These are phyloP conservation scores for Pangasius krempfi DNA, from an alignment of 2,797 vertebrate species.

Conservation along the genomic window DNA sequence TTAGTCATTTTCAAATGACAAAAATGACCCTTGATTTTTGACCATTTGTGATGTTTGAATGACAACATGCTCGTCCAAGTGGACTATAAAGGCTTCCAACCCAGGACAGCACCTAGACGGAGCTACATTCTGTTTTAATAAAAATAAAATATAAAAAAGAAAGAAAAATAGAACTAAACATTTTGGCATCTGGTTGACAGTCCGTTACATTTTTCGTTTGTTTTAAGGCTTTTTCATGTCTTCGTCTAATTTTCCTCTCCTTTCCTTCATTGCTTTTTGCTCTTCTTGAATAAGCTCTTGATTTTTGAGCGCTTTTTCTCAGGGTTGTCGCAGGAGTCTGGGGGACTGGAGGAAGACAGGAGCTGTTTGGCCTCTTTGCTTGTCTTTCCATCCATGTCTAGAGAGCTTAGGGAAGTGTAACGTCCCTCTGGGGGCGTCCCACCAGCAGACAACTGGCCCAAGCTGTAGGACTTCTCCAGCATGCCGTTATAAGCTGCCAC, in stretches of 20 bases:
- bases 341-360: conserved; percentile 83
- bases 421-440: conserved; percentile 77
- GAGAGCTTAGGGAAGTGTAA: conserved; percentile 84
- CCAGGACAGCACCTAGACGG: conserved; percentile 68
- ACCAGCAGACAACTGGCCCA: conserved; percentile 87
- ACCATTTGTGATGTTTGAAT: conserved; percentile 70
- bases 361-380: conserved; percentile 81
- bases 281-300: conserved; percentile 98
- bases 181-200: conserved; percentile 72
- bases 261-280: conserved; percentile 66
- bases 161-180: conserved; percentile 48
- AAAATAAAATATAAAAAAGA: conserved; percentile 63
- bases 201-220: conserved; percentile 60
- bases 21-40: conserved; percentile 65
- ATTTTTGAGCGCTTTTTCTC: conserved; percentile 98
- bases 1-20: conserved; percentile 72
- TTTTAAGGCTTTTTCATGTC: conserved; percentile 67
- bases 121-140: conserved; percentile 85
- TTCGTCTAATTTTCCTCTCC: conserved; percentile 36
- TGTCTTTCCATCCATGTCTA: conserved; percentile 82
- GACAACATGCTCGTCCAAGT: conserved; percentile 79
- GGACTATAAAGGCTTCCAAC: conserved; percentile 68
- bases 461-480: conserved; percentile 97
- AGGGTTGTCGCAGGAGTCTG: conserved; percentile 89
- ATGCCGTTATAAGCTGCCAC: conserved; percentile 87